Percentiles rank a stretch among this genome's conserved stretches.
Conservation (phyloP, 2,797 vertebrate genomes). For the Syngnathus acus region DNA sequence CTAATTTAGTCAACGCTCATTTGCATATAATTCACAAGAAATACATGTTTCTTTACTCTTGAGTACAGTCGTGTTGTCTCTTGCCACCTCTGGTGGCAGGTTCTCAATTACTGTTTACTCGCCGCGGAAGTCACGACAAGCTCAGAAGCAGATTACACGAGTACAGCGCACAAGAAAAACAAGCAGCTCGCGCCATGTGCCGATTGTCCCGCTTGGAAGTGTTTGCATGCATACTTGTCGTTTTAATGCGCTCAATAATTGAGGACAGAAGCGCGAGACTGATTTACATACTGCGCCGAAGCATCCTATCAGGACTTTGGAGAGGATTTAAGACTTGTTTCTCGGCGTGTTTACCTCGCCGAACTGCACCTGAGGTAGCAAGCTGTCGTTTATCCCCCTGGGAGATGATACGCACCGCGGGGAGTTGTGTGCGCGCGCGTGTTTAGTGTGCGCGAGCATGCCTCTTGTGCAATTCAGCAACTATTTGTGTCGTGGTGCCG, state of each 20-base stretch:
- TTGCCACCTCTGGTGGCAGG: background rate
- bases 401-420: constrained; percentile 19
- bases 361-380: constrained; percentile 34
- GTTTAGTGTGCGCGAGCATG: constrained; percentile 11
- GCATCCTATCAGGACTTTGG: constrained; percentile 15
- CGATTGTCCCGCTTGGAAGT: background rate
- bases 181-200: background rate
- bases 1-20: no score
- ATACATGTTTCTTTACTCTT: background rate
- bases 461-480: constrained; percentile 31
- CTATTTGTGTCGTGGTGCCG: constrained; percentile 18
- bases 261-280: constrained; percentile 8
- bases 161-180: background rate
- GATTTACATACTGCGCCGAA: constrained; percentile 35
- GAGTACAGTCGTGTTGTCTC: background rate
- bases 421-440: constrained; percentile 11
- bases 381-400: constrained; percentile 25
- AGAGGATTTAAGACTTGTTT: constrained; percentile 18
- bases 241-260: constrained; percentile 3
- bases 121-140: background rate
- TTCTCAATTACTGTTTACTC: background rate
- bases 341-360: constrained; percentile 36
- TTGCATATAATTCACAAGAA: no score
- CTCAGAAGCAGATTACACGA: background rate
- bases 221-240: background rate